Conservation (phyloP, 1,140 invertebrate genomes). For the Sinonovacula constricta region DNA sequence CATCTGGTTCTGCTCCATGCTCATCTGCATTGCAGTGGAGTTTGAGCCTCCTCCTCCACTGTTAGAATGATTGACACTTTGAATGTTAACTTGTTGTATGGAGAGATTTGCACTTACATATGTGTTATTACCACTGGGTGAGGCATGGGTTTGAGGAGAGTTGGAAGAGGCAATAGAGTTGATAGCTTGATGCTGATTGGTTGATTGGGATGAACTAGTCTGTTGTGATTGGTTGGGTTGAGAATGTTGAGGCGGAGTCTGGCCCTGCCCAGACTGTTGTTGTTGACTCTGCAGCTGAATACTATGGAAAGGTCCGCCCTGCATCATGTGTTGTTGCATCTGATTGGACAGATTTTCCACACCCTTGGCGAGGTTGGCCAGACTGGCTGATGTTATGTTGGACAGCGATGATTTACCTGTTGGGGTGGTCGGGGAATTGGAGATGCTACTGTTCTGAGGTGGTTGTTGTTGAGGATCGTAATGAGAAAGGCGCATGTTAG, state of each 20-base stretch:
- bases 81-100: conserved; percentile 81
- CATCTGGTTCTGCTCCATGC: conserved; percentile 60
- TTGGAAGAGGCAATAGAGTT: not conserved
- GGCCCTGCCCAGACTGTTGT: conserved; percentile 40
- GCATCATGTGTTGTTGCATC: conserved; percentile 79
- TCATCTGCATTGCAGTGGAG: conserved; percentile 71
- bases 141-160: conserved; percentile 1
- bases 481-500: conserved; percentile 72
- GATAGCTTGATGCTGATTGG: not conserved
- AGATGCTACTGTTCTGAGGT: conserved; percentile 53
- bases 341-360: conserved; percentile 77
- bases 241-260: conserved; percentile 1
- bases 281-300: conserved; percentile 76
- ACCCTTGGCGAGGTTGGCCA: conserved; percentile 78
- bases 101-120: conserved; percentile 81
- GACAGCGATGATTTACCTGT: conserved; percentile 71
- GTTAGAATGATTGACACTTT: conserved; percentile 77
- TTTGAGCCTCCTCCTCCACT: conserved; percentile 55
- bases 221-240: not conserved
- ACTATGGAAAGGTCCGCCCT: conserved; percentile 78
- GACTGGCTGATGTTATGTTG: conserved; percentile 77
- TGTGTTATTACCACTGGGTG: conserved; percentile 80
- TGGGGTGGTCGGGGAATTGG: conserved; percentile 59
- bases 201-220: conserved; percentile 40
- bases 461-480: conserved; percentile 67